Percentiles rank a stretch among this genome's conserved stretches.
Conservation (phyloP, 2,797 vertebrate genomes). For the Synaphobranchus kaupii region DNA sequence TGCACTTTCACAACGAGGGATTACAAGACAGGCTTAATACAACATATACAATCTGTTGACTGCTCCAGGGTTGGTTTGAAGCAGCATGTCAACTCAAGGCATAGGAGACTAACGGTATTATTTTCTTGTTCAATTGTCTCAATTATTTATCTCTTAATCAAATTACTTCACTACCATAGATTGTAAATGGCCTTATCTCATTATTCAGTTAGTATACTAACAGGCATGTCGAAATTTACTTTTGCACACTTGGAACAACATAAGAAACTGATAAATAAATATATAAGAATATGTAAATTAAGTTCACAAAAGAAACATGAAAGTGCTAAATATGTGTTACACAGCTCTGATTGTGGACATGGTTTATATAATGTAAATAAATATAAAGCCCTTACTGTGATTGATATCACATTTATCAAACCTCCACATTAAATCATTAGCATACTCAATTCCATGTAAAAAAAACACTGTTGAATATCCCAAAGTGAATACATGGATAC, state of each 20-base stretch:
- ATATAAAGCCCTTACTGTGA: neutral
- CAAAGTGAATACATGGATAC: neutral
- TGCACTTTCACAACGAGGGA: neutral
- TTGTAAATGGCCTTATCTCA: neutral
- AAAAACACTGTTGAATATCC: neutral
- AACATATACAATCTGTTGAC: neutral
- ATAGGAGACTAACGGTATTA: neutral
- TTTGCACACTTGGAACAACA: neutral
- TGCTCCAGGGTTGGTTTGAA: neutral
- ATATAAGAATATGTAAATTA: neutral
- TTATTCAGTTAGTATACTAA: neutral
- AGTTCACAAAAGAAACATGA: neutral
- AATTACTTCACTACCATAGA: neutral
- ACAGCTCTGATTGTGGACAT: neutral
- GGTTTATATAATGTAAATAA: neutral
- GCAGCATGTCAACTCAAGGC: neutral
- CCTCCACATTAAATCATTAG: neutral
- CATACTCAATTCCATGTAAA: neutral
- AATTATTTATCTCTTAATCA: slow-evolving; percentile 8
- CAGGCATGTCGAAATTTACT: neutral
- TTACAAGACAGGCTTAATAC: neutral
- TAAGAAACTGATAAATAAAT: neutral
- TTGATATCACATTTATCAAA: neutral
- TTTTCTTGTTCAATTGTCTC: neutral
- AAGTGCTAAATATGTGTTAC: neutral